Evolutionary conservation across 1,140 invertebrate species (phyloP), one percentile per base, ranked within the genome.

Genomic region (Psilanteris sp.): DNA sequence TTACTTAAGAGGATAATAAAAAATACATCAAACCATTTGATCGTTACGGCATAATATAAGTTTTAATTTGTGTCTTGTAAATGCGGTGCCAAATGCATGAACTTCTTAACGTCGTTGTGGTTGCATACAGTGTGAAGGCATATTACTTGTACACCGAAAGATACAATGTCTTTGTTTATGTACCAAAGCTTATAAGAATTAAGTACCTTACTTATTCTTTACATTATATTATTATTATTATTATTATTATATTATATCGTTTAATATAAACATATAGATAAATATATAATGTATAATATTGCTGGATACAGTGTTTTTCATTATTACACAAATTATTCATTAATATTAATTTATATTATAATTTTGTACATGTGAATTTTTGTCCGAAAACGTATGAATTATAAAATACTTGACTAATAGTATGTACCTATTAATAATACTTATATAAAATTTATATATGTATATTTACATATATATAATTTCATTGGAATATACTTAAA

Each of bases 141-240:
- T 62, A 61, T 29, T 66, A 68, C 32, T 70, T 77, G 74, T 72
- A 77, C 67, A 77, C 55, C 27, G 24, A 57, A 67, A 77, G 61
- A 70, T 71, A 71, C 29, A 62, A 83, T 79, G 80, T 84, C 83
- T 87, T 87, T 87, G 81, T 87, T 87, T 87, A 85, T 84, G 83
- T 87, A 88, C 87, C 87, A 88, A 88, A 88, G 87, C 85, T 88
- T 87, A 85, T 82, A 81, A 83, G 79, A 75, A 82, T 85, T 86
- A 85, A 85, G 79, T 86, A 85, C 84, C 83, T 86, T 84, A 85
- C 70, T 77, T 83, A 86, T 86, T 83, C 78, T 85, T 86, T 87
- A 77, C 86, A 87, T 85, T 82, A 86, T n/a, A n/a, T n/a, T n/a
- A n/a, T n/a, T n/a, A n/a, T n/a, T n/a, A n/a, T n/a, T n/a, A n/a